Evolutionary conservation across 2,888 invertebrate species (phyloP).

Genomic region (Agonopterix arenella): DNA sequence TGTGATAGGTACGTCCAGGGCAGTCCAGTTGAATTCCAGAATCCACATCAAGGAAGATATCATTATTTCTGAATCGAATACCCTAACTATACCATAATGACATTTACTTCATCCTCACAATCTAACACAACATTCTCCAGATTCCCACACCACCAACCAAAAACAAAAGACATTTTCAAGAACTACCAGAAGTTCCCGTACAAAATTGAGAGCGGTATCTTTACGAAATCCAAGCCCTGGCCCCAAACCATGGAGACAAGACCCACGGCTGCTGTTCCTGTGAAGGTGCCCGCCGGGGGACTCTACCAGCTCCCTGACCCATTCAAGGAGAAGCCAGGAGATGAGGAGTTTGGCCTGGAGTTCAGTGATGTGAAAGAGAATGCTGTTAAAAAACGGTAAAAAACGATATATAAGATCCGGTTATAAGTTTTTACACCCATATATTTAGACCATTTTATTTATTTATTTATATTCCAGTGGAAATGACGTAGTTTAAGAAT

Average conservation of each 20-base stretch:
- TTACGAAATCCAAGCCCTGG: slow-evolving; percentile 34
- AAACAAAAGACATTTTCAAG: slow-evolving; percentile 19
- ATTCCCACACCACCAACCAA: too few species aligned
- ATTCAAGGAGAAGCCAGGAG: slow-evolving; percentile 43
- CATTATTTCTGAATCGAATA: too few species aligned
- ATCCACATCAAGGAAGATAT: too few species aligned
- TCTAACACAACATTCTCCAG: slow-evolving; percentile 28
- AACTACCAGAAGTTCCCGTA: slow-evolving; percentile 42
- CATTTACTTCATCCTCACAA: too few species aligned
- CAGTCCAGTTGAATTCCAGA: too few species aligned
- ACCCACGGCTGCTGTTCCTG: slow-evolving; percentile 31
- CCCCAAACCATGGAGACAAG: slow-evolving; percentile 10
- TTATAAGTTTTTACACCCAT: too few species aligned
- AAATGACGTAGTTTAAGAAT: too few species aligned
- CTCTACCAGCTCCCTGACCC: slow-evolving; percentile 46
- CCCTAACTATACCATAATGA: too few species aligned
- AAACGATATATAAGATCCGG: not conserved
- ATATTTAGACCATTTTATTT: too few species aligned
- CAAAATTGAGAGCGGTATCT: slow-evolving; percentile 37
- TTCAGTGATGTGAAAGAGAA: slow-evolving; percentile 34
- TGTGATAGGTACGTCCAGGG: too few species aligned
- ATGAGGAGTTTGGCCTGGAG: slow-evolving; percentile 35
- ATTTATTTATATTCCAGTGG: too few species aligned
- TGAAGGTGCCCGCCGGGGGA: slow-evolving; percentile 51
- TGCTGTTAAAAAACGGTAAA: slow-evolving; percentile 42